Base-by-base conservation (phyloP, 2,797 vertebrate genomes). In the Sebastes steindachneri region DNA sequence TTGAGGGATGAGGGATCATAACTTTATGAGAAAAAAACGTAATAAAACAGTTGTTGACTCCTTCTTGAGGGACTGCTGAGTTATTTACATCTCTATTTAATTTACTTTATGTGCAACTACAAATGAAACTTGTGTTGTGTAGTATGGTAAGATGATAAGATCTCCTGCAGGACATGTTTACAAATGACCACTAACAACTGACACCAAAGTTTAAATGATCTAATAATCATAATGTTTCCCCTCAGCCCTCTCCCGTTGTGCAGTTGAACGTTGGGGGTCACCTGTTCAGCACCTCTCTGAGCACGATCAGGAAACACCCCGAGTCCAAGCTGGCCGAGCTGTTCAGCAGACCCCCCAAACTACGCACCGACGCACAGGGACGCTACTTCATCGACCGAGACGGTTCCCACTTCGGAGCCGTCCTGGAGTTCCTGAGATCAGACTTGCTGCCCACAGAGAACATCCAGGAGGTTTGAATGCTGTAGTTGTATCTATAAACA, bases 201-300 rank as follows among this genome's bases (percentile, higher is more conserved):
- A 7, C 41, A 37, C 1, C 45, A 48, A 3, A 58, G 9, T 7
- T 28, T 1, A 28, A 17, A 35, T 65, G 7, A 55, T 15, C 4
- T 0, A 4, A 1, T 17, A 0, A 45, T 12, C 0, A 7, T 6
- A 1, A 9, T 29, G 21, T 62, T 10, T 33, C 17, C 70, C 55
- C 17, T 55, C 84, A 93, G 93, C 82, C 64, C 15, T 93, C 94
- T 4, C 82, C 94, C 0, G 93, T 98, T 0, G 93, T 99, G 73
- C 95, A 97, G 86, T 72, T 99, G 23, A 99, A 99, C 0, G 93
- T 99, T 0, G 98, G 98, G 0, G 97, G 98, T n/a, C 95, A 96
- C 63, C 53, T 96, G 53, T 99, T 96, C 90, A 96, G 92, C 0
- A 98, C 98, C 7, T 95, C 93, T 0, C 68, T 97, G 80, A 92